Percentiles rank a stretch among this genome's conserved stretches.
Evolutionary conservation across 2,888 invertebrate species (phyloP).

Genomic region (Papilio gigon): DNA sequence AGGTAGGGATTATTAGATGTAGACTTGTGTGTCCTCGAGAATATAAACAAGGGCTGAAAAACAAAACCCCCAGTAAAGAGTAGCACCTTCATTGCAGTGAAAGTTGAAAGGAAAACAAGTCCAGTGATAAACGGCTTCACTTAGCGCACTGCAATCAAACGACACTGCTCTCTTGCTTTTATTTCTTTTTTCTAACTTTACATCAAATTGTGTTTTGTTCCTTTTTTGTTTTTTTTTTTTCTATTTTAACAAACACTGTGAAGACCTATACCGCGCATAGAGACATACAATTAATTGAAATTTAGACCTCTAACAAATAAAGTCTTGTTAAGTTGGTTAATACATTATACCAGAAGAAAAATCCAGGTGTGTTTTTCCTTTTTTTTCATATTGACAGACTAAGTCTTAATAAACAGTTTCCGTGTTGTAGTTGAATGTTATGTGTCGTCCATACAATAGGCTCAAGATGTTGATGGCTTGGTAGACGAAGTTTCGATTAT

Average conservation of each 20-base stretch:
- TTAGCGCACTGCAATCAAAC: slow-evolving; percentile 81
- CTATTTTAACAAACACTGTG: too few relatives aligned
- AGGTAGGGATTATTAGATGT: too few relatives aligned
- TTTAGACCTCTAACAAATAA: too few relatives aligned
- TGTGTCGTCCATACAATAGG: too few relatives aligned
- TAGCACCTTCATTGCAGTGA: slow-evolving; percentile 49
- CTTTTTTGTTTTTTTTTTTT: neutral
- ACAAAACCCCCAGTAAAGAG: slow-evolving; percentile 45
- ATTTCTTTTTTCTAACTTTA: slow-evolving; percentile 42
- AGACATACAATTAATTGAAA: too few relatives aligned
- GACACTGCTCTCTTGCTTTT: slow-evolving; percentile 63
- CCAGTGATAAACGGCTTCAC: slow-evolving; percentile 79
- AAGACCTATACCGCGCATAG: too few relatives aligned
- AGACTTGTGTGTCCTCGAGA: too few relatives aligned
- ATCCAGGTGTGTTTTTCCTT: too few relatives aligned
- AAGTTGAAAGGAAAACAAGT: slow-evolving; percentile 61
- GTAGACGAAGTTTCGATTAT: neutral
- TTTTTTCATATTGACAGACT: too few relatives aligned
- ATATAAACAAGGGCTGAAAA: slow-evolving; percentile 41
- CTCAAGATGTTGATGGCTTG: neutral
- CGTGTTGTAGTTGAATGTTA: neutral
- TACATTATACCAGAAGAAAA: too few relatives aligned
- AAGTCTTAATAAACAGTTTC: too few relatives aligned
- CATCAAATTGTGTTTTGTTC: neutral
- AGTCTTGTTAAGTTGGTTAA: too few relatives aligned